Conservation (phyloP, 2,113 vertebrate species). For the Crypturellus undulatus region DNA sequence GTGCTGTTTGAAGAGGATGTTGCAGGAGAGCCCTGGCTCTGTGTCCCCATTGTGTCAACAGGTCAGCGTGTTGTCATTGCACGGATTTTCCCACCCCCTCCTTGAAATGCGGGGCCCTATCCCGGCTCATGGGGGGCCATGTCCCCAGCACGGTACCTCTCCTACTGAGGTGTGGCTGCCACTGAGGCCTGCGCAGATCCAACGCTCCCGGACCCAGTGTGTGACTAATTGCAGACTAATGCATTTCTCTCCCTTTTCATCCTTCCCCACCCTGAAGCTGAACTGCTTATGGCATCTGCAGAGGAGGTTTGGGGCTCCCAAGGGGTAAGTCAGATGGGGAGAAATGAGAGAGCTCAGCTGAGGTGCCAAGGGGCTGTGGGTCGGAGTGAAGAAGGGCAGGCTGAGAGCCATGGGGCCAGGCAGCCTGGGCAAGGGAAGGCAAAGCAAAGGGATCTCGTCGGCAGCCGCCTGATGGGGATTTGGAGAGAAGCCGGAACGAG, state of each 20-base stretch:
- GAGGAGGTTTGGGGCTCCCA: neutral
- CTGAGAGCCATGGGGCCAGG: neutral
- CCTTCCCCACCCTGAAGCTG: neutral
- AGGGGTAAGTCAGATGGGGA: neutral
- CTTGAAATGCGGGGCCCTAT: neutral
- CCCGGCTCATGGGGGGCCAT: neutral
- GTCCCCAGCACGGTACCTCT: neutral
- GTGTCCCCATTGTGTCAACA: too few relatives aligned
- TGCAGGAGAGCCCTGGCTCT: neutral
- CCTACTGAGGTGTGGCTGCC: too few relatives aligned
- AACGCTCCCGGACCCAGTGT: neutral
- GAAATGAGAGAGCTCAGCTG: neutral
- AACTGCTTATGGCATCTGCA: neutral
- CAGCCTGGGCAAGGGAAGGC: neutral
- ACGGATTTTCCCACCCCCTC: neutral
- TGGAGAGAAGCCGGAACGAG: neutral
- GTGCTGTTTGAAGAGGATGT: neutral
- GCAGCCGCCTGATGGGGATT: neutral
- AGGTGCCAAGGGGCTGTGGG: neutral
- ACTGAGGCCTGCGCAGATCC: neutral
- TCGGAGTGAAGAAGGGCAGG: neutral
- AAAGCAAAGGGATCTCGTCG: neutral
- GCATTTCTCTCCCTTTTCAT: neutral
- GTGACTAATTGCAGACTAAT: neutral
- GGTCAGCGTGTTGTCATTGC: neutral